Percentiles rank a stretch among this genome's conserved stretches.
Conservation (phyloP, 1,140 invertebrate species). For the Neodiprion pinetum region DNA sequence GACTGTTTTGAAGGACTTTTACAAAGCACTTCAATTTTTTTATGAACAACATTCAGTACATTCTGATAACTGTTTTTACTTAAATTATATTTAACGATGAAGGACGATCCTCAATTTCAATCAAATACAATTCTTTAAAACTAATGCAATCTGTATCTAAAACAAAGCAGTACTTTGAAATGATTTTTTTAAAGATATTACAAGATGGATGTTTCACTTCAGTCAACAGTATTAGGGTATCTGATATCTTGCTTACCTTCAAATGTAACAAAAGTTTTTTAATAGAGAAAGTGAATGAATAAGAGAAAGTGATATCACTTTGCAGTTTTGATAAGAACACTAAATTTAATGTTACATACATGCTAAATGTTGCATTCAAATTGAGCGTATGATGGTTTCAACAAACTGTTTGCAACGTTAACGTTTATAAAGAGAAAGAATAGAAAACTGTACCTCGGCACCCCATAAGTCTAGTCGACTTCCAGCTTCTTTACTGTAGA, state of each 20-base stretch:
- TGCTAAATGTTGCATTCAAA: background rate
- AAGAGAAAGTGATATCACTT: slow-evolving; percentile 13
- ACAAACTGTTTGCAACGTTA: background rate
- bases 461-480: slow-evolving; percentile 73
- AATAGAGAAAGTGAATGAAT: slow-evolving; percentile 15
- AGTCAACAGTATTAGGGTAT: too few species aligned
- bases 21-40: too few species aligned
- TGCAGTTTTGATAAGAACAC: background rate
- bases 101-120: too few species aligned
- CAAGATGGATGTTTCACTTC: too few species aligned
- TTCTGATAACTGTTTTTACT: too few species aligned
- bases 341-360: background rate
- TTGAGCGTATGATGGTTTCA: background rate
- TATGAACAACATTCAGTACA: too few species aligned
- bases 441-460: slow-evolving; percentile 63
- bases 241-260: background rate
- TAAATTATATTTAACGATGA: too few species aligned
- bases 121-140: too few species aligned
- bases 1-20: too few species aligned
- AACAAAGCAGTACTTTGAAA: too few species aligned
- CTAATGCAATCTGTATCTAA: too few species aligned
- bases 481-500: slow-evolving; percentile 78
- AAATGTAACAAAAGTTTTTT: slow-evolving; percentile 15
- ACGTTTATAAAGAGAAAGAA: background rate
- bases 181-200: too few species aligned